Evolutionary conservation across 2,797 vertebrate genomes (phyloP).

Genomic region (Etheostoma nigrum): DNA sequence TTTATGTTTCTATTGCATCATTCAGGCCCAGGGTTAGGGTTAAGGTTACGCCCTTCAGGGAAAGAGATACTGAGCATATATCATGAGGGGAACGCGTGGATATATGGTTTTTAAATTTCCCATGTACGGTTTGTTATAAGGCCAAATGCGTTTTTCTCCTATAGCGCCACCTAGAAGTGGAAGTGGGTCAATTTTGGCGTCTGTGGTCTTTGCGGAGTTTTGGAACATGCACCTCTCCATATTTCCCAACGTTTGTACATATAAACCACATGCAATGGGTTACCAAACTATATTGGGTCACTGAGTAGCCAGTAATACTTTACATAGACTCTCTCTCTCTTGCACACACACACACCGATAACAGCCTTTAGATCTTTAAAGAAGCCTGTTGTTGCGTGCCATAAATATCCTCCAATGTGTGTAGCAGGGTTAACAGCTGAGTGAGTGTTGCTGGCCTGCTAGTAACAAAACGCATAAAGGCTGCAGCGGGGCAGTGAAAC

Average conservation of each 20-base stretch:
- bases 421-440: slow-evolving; percentile 59
- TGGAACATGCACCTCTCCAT: too few relatives aligned
- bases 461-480: slow-evolving; percentile 49
- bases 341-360: slow-evolving; percentile 21
- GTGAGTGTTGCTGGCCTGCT: slow-evolving; percentile 34
- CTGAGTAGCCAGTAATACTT: slow-evolving; percentile 44
- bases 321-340: slow-evolving; percentile 12
- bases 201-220: too few relatives aligned
- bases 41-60: slow-evolving; percentile 17
- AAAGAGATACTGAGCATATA: not conserved
- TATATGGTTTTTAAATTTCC: too few relatives aligned
- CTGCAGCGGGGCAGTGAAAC: slow-evolving; percentile 65
- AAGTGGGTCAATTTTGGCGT: too few relatives aligned
- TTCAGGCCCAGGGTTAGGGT: not conserved
- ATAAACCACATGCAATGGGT: slow-evolving; percentile 50
- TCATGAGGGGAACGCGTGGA: too few relatives aligned
- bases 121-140: too few relatives aligned
- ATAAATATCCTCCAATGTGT: slow-evolving; percentile 54
- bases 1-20: slow-evolving; percentile 28
- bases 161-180: too few relatives aligned
- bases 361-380: slow-evolving; percentile 40
- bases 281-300: slow-evolving; percentile 42
- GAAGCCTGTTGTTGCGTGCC: slow-evolving; percentile 28
- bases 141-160: too few relatives aligned
- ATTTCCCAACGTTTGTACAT: not conserved